phyloP scores from a whole-genome alignment of 1,140 invertebrate species.

The Coboldia fuscipes region DNA sequence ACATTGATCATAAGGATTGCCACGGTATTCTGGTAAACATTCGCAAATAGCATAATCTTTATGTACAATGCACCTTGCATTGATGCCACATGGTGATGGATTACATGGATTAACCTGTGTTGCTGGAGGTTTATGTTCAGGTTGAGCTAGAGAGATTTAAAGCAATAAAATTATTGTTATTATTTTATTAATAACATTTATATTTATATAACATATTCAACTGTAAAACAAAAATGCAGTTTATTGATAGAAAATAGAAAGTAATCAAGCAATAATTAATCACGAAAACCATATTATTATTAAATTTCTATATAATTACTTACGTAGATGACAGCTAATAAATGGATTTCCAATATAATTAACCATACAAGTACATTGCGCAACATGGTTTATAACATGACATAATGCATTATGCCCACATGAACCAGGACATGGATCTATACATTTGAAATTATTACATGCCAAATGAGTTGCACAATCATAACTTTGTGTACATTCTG shows the following conservation, averaged over 20 bases:
- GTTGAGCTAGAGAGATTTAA: constrained; percentile 6
- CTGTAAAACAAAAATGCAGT: too few species aligned
- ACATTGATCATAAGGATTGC: constrained; percentile 31
- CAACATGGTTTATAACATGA: constrained; percentile 47
- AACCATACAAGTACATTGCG: constrained; percentile 41
- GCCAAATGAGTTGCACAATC: constrained; percentile 36
- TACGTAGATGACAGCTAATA: constrained; percentile 22
- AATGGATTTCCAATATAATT: constrained; percentile 52
- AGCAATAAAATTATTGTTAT: constrained; percentile 9
- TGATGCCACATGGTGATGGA: constrained; percentile 32
- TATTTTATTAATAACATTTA: background rate
- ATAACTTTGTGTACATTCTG: constrained; percentile 38
- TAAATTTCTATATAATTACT: background rate
- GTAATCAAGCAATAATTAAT: background rate
- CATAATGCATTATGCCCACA: constrained; percentile 52
- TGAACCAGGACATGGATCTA: constrained; percentile 50
- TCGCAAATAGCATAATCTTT: constrained; percentile 23
- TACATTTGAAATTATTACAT: constrained; percentile 39
- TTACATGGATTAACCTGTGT: constrained; percentile 23
- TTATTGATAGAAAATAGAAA: background rate
- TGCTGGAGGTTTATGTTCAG: constrained; percentile 21
- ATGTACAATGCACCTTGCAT: constrained; percentile 26
- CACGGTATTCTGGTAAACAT: constrained; percentile 27
- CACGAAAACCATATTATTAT: background rate
- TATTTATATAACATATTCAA: too few species aligned